Percentiles rank a stretch among this genome's conserved stretches.
Conservation (phyloP, 2,888 invertebrate genomes). For the Phalera bucephala region DNA sequence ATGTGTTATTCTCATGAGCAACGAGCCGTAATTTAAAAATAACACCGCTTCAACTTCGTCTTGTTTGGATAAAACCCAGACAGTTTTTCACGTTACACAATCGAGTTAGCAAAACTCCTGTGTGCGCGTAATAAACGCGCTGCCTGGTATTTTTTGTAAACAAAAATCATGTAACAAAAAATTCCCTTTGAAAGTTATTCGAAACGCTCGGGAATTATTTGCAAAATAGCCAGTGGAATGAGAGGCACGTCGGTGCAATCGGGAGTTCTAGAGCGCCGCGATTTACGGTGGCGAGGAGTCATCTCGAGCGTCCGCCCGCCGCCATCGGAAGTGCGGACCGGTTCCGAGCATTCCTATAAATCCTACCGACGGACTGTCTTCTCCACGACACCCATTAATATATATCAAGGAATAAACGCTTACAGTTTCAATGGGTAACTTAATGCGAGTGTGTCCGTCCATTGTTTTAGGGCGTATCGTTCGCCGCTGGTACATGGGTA, state of each 20-base stretch:
- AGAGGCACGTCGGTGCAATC: slow-evolving; percentile 24
- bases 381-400: slow-evolving; percentile 36
- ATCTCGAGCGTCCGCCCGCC: slow-evolving; percentile 29
- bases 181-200: slow-evolving; percentile 20
- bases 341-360: slow-evolving; percentile 67
- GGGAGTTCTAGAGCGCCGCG: slow-evolving; percentile 14
- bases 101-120: slow-evolving; percentile 22
- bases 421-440: slow-evolving; percentile 24
- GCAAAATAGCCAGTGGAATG: slow-evolving; percentile 27
- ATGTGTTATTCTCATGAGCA: slow-evolving; percentile 35
- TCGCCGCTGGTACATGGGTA: slow-evolving; percentile 12
- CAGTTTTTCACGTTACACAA: slow-evolving; percentile 20
- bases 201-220: slow-evolving; percentile 25
- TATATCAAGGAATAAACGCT: slow-evolving; percentile 32
- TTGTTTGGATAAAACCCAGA: slow-evolving; percentile 31
- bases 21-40: slow-evolving; percentile 38
- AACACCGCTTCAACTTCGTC: slow-evolving; percentile 27
- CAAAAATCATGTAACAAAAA: slow-evolving; percentile 21
- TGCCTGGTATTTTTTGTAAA: slow-evolving; percentile 22
- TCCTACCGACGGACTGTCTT: slow-evolving; percentile 42
- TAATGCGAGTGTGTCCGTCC: slow-evolving; percentile 21
- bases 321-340: slow-evolving; percentile 64
- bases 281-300: slow-evolving; percentile 28
- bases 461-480: slow-evolving; percentile 13
- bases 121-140: slow-evolving; percentile 12